Percentiles rank a stretch among this genome's conserved stretches.
Conservation (phyloP, 2,888 invertebrate genomes). For the Seira ritae region DNA sequence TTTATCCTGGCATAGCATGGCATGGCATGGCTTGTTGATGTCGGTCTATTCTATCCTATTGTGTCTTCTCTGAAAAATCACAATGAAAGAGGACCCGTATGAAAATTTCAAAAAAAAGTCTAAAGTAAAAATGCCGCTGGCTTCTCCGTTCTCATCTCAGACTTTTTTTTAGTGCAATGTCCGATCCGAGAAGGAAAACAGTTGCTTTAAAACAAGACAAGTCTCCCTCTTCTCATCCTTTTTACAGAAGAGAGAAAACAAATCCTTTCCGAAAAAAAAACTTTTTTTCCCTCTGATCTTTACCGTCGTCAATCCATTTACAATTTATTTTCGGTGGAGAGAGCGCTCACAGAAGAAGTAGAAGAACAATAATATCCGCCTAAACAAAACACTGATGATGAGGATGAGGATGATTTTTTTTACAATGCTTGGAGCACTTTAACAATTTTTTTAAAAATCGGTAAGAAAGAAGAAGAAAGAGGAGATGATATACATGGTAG, state of each 20-base stretch:
- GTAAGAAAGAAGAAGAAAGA: conserved; percentile 21
- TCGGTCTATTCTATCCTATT: too few relatives aligned
- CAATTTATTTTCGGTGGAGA: conserved; percentile 42
- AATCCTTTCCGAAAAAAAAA: conserved; percentile 54
- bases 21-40: too few relatives aligned
- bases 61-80: too few relatives aligned
- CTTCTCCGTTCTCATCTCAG: conserved; percentile 23
- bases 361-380: conserved; percentile 47
- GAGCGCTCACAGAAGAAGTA: too few relatives aligned
- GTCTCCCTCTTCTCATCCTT: conserved; percentile 48
- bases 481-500: too few relatives aligned
- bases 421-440: conserved; percentile 37
- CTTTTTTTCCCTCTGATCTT: conserved; percentile 61
- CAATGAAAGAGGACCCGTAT: not conserved
- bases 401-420: conserved; percentile 30
- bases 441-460: conserved; percentile 13
- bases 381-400: not conserved
- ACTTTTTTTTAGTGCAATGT: not conserved
- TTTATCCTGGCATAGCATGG: too few relatives aligned
- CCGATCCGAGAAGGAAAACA: not conserved
- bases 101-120: too few relatives aligned
- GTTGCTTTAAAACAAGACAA: conserved; percentile 1
- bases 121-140: conserved; percentile 27
- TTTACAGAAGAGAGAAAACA: conserved; percentile 51
- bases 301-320: conserved; percentile 72